A percentile compares a stretch with the other conserved stretches of the same genome.
phyloP scores from a whole-genome alignment of 2,888 invertebrate species.

The Drosophila meridiana region DNA sequence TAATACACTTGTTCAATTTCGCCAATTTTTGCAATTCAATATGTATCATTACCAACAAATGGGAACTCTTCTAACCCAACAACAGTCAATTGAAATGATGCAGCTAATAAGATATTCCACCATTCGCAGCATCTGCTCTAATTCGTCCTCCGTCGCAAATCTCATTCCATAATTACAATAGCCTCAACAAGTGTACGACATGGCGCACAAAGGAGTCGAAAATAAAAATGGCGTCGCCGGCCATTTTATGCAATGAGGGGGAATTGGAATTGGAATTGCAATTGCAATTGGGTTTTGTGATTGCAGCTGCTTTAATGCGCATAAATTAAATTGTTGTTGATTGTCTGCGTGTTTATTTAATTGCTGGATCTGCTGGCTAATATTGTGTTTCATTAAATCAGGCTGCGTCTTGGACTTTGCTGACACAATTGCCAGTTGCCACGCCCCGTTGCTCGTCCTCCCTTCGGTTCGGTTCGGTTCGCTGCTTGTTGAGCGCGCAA shows the following conservation, averaged over 20 bases:
- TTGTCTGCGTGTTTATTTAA: slow-evolving; percentile 65
- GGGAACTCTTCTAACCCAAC: too few species aligned
- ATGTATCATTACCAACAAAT: too few species aligned
- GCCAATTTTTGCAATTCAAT: too few species aligned
- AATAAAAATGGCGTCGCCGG: slow-evolving; percentile 6
- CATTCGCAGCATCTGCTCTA: background rate
- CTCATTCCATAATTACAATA: background rate
- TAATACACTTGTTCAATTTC: too few species aligned
- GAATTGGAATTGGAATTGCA: background rate
- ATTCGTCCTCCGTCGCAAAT: background rate
- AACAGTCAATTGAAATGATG: too few species aligned
- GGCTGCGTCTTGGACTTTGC: slow-evolving; percentile 2
- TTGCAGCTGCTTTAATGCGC: slow-evolving; percentile 25
- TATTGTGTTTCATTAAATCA: slow-evolving; percentile 50
- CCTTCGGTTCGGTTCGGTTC: background rate
- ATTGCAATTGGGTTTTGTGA: slow-evolving; percentile 18
- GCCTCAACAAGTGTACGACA: background rate
- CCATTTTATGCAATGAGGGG: slow-evolving; percentile 18
- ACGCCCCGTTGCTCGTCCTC: background rate
- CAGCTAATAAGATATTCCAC: too few species aligned
- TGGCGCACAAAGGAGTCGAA: background rate
- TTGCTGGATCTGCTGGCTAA: slow-evolving; percentile 62
- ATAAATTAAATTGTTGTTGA: slow-evolving; percentile 43
- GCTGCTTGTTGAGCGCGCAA: slow-evolving; percentile 17
- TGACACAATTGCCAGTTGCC: background rate